These are phyloP conservation scores for Drosophila prolongata DNA, from an alignment of 2,888 invertebrate species.

Conservation along the genomic window DNA sequence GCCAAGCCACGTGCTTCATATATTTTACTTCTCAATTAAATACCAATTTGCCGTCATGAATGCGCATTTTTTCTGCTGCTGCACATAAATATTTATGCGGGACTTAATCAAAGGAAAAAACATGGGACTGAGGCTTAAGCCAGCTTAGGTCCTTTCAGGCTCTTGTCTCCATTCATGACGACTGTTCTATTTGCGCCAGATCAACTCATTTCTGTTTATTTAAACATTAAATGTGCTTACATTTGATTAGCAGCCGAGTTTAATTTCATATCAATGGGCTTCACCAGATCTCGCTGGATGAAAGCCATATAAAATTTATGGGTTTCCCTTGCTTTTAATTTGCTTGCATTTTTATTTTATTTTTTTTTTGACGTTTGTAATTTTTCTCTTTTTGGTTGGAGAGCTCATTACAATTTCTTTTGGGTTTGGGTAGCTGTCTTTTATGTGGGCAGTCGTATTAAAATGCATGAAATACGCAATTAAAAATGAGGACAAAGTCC, in stretches of 20 bases:
- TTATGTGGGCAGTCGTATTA: conserved; percentile 61
- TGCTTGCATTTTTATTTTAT: conserved; percentile 36
- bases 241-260: conserved; percentile 68
- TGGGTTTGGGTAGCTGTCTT: conserved; percentile 28
- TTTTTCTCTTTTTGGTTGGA: conserved; percentile 17
- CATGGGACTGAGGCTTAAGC: neutral
- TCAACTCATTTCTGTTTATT: conserved; percentile 55
- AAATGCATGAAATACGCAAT: conserved; percentile 47
- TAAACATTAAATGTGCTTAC: conserved; percentile 69
- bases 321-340: conserved; percentile 48
- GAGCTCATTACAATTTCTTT: conserved; percentile 41
- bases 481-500: conserved; percentile 32
- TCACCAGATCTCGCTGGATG: neutral
- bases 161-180: conserved; percentile 26
- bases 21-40: conserved; percentile 68
- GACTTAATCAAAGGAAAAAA: conserved; percentile 57
- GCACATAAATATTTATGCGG: conserved; percentile 66
- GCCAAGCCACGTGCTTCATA: conserved; percentile 12
- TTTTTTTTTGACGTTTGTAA: conserved; percentile 30
- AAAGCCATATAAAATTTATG: conserved; percentile 47
- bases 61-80: conserved; percentile 29
- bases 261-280: conserved; percentile 58
- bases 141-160: conserved; percentile 17
- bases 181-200: conserved; percentile 41
- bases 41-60: conserved; percentile 50